Conservation (phyloP, 2,888 invertebrate genomes). For the Tetanocera ferruginea region DNA sequence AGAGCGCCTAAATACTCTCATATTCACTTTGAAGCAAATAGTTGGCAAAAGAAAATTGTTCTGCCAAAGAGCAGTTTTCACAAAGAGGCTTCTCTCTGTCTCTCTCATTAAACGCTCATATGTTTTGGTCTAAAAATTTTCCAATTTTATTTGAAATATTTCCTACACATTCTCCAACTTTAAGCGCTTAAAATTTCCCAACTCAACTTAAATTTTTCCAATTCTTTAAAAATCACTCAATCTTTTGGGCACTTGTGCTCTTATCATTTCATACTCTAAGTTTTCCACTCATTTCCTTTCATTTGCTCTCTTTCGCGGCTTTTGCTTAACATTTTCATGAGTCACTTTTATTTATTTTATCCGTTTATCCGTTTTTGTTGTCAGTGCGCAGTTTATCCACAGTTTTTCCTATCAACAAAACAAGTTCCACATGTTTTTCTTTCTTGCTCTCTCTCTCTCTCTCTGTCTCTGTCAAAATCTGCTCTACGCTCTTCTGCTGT, state of each 20-base stretch:
- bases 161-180: not conserved
- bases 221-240: not conserved
- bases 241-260: not conserved
- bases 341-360: not conserved
- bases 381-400: constrained; percentile 33
- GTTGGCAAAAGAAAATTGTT: not conserved
- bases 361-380: constrained; percentile 34
- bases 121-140: not conserved
- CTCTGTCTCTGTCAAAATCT: not conserved
- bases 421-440: constrained; percentile 19
- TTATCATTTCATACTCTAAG: constrained; percentile 50
- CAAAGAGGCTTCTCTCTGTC: not conserved
- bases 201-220: not conserved
- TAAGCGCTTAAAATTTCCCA: not conserved
- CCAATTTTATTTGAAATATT: not conserved
- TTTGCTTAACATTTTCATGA: constrained; percentile 24
- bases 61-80: not conserved
- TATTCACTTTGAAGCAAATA: not conserved
- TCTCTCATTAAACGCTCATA: not conserved
- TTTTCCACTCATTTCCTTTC: constrained; percentile 50
- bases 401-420: constrained; percentile 1
- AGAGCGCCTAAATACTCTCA: not conserved
- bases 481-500: not conserved
- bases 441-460: not conserved
- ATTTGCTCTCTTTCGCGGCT: constrained; percentile 54